Base-by-base conservation (phyloP, 2,888 invertebrate species). In the Lycaena phlaeas region DNA sequence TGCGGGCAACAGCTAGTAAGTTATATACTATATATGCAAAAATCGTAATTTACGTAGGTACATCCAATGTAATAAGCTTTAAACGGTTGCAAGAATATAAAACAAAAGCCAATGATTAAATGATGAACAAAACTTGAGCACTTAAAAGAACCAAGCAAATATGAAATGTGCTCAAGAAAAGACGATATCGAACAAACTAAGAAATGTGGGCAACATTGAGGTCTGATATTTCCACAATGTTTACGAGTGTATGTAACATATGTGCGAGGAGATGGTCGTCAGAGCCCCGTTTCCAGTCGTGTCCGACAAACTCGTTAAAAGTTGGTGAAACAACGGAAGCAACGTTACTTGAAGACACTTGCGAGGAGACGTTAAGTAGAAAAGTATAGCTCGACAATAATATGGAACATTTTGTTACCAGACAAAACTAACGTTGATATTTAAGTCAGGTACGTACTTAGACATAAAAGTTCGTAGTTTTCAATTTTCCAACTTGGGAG, bases 281-380 rank as follows among this genome's bases (percentile, higher is more conserved):
- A 58, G 46, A 65, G 56, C 53, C 53, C 51, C 61, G 56, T 58
- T 62, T 57, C 59, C 56, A 64, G 59, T 59, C 66, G 61, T 73
- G 81, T 78, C 82, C 81, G 65, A 76, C 81, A 79, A 82, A 82
- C 82, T 82, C 82, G 82, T 82, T 82, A 82, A 82, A 82, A 82
- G 71, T 82, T 81, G 63, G 68, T 53, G 69, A 74, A 75, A 78
- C 79, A 79, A 77, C 78, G 70, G 68, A 68, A 71, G 68, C 68
- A 64, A 59, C 57, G 56, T 61, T 68, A 71, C 73, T 72, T 64
- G 61, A 60, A 74, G 77, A 79, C 77, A 78, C 78, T 77, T 73
- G 78, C 70, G 64, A 68, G 68, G 68, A 58, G 71, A 71, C 76
- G 75, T 68, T 78, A 81, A 81, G 77, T 75, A 76, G 66, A 68